Evolutionary conservation across 2,888 invertebrate genomes (phyloP), one percentile per base, ranked within the genome.

Genomic region (Spodoptera exigua): DNA sequence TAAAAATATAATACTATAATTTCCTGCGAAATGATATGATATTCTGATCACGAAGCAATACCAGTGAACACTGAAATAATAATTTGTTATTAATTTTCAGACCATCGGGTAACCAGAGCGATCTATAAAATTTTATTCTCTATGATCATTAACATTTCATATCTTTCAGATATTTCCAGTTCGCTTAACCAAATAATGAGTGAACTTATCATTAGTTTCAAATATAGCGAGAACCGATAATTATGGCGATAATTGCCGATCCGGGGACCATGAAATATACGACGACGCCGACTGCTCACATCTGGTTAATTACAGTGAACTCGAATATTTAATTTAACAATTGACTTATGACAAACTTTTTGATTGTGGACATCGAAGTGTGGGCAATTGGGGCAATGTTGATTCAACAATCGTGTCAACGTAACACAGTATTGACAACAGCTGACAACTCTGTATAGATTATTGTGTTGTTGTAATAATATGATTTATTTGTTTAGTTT

Each of bases 141-240:
- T 35, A 18, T 35, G 11, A 44, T 34, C 9, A 32, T 35, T 48
- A 32, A 27, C 35, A 35, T 61, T 46, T 18, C 7, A 34, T 18
- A 53, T 44, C 14, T 41, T 51, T 46, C 16, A 36, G 44, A 46
- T 39, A 53, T 45, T 69, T 65, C 63, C 47, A 70, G 47, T 21
- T 70, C 48, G 4, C 54, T 48, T 35, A 14, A 47, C 34, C 36
- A 46, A 40, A 53, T 65, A 70, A 70, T 62, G 32, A 62, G 48
- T 10, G 37, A 44, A 65, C 16, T 70, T 47, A 48, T 47, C 41
- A 61, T 69, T 61, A 54, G 47, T 69, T 53, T 39, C 16, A 13
- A 40, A 61, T 46, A 37, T 14, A 36, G 43, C 40, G 13, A 47
- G 37, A 39, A 48, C 35, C 36, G 45, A 51, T 68, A 67, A 64